A percentile compares a stretch with the other conserved stretches of the same genome.
These are phyloP conservation scores for Heterotis niloticus DNA, from an alignment of 2,113 vertebrate genomes.

Conservation along the genomic window DNA sequence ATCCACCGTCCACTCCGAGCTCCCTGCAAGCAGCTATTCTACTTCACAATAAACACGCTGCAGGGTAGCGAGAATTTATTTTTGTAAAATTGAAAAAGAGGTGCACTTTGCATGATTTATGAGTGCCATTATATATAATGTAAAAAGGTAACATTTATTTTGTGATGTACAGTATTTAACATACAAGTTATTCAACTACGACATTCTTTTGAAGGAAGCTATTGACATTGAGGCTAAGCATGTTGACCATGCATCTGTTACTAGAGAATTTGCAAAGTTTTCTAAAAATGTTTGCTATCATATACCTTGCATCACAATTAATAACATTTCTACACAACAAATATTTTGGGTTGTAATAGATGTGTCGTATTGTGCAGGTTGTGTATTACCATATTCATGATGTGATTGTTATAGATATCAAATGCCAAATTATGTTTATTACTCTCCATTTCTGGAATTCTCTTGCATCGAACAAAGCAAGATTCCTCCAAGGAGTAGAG, in stretches of 20 bases:
- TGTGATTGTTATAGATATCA: neutral
- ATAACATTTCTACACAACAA: neutral
- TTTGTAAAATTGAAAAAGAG: neutral
- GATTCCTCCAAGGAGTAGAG: neutral
- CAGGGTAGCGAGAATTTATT: neutral
- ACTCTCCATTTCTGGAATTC: neutral
- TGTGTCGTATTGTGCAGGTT: neutral
- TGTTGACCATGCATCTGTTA: slow-evolving; percentile 4
- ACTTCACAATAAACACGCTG: neutral
- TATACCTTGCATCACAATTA: neutral
- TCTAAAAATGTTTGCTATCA: neutral
- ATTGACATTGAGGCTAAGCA: neutral
- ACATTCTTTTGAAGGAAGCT: no score
- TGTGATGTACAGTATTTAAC: neutral
- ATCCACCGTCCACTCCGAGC: slow-evolving; percentile 48
- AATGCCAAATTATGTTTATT: neutral
- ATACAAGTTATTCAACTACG: neutral
- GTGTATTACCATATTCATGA: neutral
- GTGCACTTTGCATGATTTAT: no score
- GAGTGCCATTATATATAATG: no score
- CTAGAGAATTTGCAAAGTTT: neutral
- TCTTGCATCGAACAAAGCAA: neutral
- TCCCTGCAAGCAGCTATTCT: slow-evolving; percentile 46
- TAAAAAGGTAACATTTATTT: no score
- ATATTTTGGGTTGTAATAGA: neutral